Evolutionary conservation across 2,888 invertebrate species (phyloP).

Genomic region (Cylindroiulus punctatus): DNA sequence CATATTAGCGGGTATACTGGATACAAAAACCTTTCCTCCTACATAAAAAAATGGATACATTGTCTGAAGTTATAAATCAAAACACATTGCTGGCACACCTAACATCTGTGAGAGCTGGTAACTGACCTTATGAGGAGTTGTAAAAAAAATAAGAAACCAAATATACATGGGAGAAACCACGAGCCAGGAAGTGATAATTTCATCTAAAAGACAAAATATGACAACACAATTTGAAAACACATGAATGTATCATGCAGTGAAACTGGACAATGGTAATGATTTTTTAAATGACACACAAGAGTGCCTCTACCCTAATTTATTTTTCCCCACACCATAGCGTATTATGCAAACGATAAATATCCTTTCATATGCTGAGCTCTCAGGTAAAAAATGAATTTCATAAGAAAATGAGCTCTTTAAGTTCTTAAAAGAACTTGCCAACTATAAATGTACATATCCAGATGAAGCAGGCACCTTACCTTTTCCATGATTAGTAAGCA

Average conservation of each 20-base stretch:
- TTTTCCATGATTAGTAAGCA: constrained; percentile 44
- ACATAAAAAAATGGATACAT: constrained; percentile 60
- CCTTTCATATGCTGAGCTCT: too few species aligned
- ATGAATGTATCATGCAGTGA: background rate
- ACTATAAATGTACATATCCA: background rate
- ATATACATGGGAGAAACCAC: constrained; percentile 82
- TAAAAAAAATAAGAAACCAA: constrained; percentile 89
- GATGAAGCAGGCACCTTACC: constrained; percentile 55
- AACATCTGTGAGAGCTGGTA: background rate
- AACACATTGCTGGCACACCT: background rate
- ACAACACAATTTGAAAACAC: background rate
- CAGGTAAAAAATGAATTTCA: too few species aligned
- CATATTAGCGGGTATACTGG: constrained; percentile 88
- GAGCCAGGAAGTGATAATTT: constrained; percentile 71
- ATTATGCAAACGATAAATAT: too few species aligned
- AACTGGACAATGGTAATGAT: background rate
- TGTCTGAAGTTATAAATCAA: background rate
- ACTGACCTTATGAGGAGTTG: constrained; percentile 90
- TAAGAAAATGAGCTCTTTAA: too few species aligned
- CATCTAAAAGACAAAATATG: constrained; percentile 43
- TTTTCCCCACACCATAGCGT: too few species aligned
- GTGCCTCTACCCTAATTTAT: too few species aligned
- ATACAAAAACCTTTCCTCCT: constrained; percentile 87
- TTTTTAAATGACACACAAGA: background rate
- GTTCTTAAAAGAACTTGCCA: too few species aligned